phyloP scores from a whole-genome alignment of 1,140 invertebrate genomes.

The Acromyrmex charruanus region DNA sequence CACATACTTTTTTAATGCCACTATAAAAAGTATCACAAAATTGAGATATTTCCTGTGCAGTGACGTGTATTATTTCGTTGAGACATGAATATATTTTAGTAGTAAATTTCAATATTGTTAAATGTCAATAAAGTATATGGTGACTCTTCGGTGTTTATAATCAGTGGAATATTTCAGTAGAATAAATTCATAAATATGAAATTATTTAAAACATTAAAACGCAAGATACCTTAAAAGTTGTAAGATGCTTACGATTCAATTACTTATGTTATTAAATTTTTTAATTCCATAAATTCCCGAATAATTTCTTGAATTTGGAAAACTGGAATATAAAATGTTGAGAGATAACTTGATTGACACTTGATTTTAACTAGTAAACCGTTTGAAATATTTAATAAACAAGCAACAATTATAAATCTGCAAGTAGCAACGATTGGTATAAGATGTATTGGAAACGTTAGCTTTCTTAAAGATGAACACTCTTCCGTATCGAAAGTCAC shows the following conservation, averaged over 20 bases:
- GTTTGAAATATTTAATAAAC: background rate
- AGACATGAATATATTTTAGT: conserved; percentile 17
- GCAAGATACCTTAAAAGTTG: background rate
- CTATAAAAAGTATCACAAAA: conserved; percentile 15
- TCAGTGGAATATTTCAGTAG: background rate
- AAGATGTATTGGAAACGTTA: background rate
- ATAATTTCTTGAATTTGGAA: background rate
- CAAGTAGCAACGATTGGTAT: background rate
- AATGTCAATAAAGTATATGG: background rate
- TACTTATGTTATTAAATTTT: background rate
- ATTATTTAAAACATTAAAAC: conserved; percentile 2
- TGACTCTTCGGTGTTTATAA: background rate
- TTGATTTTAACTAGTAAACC: background rate
- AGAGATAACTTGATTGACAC: background rate
- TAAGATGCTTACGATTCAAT: background rate
- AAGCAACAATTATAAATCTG: background rate
- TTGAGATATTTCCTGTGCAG: conserved; percentile 20
- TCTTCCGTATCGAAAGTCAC: background rate
- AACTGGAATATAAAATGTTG: background rate
- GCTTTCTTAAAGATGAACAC: background rate
- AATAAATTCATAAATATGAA: background rate
- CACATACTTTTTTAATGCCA: conserved; percentile 42
- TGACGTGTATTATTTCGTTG: conserved; percentile 37
- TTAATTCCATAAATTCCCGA: background rate
- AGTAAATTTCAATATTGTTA: background rate